Evolutionary conservation across 2,888 invertebrate species (phyloP), one percentile per base, ranked within the genome.

Genomic region (Cephalotes varians): DNA sequence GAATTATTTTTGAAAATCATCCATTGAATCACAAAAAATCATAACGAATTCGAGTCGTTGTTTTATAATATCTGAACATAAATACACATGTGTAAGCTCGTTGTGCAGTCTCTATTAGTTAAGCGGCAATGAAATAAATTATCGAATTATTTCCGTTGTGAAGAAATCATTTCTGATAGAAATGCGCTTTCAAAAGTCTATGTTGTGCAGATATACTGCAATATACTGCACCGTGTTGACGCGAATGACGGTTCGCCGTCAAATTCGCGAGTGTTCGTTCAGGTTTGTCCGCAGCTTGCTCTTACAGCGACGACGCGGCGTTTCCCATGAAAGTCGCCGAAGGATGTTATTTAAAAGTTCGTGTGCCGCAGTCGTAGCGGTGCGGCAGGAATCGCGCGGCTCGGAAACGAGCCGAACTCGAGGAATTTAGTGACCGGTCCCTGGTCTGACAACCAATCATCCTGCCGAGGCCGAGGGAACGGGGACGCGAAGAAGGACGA

Each of bases 361-460:
- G 25, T 58, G 56, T 77, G 54, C 56, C 67, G 73, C 44, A 21
- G 47, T 21, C 34, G 49, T 49, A 9, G 21, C 73, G 25, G 34
- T 34, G 71, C 58, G 49, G 72, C 60, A 10, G 80, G 37, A 80
- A 73, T 80, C 62, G 80, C 62, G 81, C 76, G 62, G 72, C 64
- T 82, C 62, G 81, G 72, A 87, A 84, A 82, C 84, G 64, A 83
- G 83, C 67, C 83, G 91, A 88, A 90, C 77, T 67, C 88, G 86
- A 91, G 92, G 92, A 93, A 93, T 93, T 92, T 92, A 93, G 93
- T 93, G 93, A 91, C 90, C 90, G 90, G 92, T 88, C 90, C 89
- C 83, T 79, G 85, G 88, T 87, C 87, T 86, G 91, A 92, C 92
- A 91, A 93, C 93, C 92, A 93, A 93, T 93, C 93, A 93, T 93